Base-by-base conservation (phyloP, 1,140 invertebrate genomes). In the Sitophilus oryzae region DNA sequence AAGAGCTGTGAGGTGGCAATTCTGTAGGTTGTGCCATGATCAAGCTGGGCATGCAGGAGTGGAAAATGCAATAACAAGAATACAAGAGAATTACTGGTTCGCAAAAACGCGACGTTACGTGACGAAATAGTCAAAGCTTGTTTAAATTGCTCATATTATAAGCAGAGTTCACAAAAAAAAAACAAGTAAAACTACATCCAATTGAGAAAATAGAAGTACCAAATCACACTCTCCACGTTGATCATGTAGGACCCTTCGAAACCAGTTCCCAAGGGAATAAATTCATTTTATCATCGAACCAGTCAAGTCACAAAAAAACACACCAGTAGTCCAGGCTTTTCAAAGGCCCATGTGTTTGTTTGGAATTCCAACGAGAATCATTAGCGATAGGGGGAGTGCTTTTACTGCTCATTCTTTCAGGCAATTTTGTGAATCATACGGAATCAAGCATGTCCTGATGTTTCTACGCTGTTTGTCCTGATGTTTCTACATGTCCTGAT, bases 231-330 rank as follows among this genome's bases (percentile, higher is more conserved):
- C 9, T 23, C 9, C 36, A 52, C 19, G 44, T 42, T 9, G 49
- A 52, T 43, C 40, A 52, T 34, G 10, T 45, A 22, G 43, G 42
- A 36, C 23, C 42, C 1, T 53, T 36, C 21, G 20, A 47, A 45
- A 46, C 2, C n/a, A 21, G 20, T 34, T 47, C 9, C 9, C 15
- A 46, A 20, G 20, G 34, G 1, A 52, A 52, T 35, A 34, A 30
- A 16, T 30, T 20, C 10, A 19, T 43, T 10, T 16, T 21, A 3
- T 43, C 15, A 15, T 43, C n/a, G 15, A 43, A 16, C n/a, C 20
- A 3, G 41, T 43, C 11, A 43, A 43, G 10, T 2, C 15, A 3
- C n/a, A n/a, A 10, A 19, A 43, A 43, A 43, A n/a, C 15, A n/a
- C n/a, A n/a, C n/a, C n/a, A 23, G 23, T 22, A 11, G 14, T 30